phyloP scores from a whole-genome alignment of 2,797 vertebrate genomes.

The Xenops minutus region DNA sequence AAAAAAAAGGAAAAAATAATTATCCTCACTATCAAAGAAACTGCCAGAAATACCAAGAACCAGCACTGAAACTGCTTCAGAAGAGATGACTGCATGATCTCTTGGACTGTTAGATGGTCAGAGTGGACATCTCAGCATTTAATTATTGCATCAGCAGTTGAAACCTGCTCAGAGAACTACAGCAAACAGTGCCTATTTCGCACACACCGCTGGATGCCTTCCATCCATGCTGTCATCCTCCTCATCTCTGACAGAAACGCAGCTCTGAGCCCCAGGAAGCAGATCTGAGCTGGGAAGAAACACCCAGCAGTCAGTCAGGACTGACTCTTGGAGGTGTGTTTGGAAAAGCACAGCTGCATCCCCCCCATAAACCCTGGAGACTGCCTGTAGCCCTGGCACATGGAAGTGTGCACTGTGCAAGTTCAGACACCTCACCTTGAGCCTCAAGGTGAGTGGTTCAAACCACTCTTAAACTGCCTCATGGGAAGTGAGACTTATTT shows the following conservation, averaged over 20 bases:
- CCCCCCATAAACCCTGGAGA: neutral
- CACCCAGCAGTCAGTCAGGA: neutral
- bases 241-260: neutral
- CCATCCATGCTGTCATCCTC: neutral
- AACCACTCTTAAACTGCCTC: neutral
- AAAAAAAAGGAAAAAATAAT: neutral
- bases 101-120: neutral
- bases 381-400: neutral
- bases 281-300: neutral
- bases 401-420: neutral
- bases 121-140: neutral
- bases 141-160: neutral
- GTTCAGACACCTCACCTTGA: neutral
- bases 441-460: neutral
- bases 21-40: neutral
- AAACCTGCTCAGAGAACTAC: neutral
- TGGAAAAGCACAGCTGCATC: neutral
- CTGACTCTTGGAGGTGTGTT: neutral
- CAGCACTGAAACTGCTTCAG: neutral
- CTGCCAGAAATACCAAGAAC: neutral
- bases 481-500: neutral
- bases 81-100: neutral
- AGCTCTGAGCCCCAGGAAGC: neutral
- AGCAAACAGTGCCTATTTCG: neutral
- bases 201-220: neutral